Percentiles rank a stretch among this genome's conserved stretches.
phyloP scores from a whole-genome alignment of 2,888 invertebrate species.

The Spodoptera exigua region DNA sequence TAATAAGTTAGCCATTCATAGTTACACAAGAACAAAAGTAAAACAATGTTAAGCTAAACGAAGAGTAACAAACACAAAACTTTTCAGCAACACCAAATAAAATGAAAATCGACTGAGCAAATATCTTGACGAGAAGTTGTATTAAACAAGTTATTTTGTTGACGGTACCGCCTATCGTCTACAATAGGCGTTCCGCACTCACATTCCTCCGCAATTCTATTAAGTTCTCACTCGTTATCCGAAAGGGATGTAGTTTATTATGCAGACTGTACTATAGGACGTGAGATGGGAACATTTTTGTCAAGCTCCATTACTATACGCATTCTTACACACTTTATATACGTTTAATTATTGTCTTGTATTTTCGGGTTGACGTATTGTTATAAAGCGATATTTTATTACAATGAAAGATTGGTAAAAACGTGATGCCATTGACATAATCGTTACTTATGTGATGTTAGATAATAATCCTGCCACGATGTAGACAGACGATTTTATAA shows the following conservation, averaged over 20 bases:
- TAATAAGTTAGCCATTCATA: too few relatives aligned
- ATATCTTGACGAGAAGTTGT: constrained; percentile 46
- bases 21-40: too few relatives aligned
- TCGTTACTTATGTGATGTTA: too few relatives aligned
- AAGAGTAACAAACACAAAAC: constrained; percentile 21
- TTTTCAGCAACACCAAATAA: constrained; percentile 30
- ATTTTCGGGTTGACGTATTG: constrained; percentile 2
- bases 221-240: constrained; percentile 60
- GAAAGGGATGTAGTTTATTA: constrained; percentile 59
- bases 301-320: constrained; percentile 31
- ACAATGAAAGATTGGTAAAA: too few relatives aligned
- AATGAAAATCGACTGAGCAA: constrained; percentile 44
- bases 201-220: constrained; percentile 57
- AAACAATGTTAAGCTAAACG: not conserved
- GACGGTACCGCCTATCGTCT: constrained; percentile 28
- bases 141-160: constrained; percentile 54
- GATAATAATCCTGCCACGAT: too few relatives aligned
- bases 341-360: constrained; percentile 28
- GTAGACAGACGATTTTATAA: too few relatives aligned
- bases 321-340: constrained; percentile 33
- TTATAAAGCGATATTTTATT: too few relatives aligned
- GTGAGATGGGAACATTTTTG: constrained; percentile 44
- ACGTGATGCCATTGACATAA: too few relatives aligned
- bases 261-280: constrained; percentile 44
- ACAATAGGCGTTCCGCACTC: constrained; percentile 50